phyloP scores from a whole-genome alignment of 2,888 invertebrate species.

The Cephalotes varians region DNA sequence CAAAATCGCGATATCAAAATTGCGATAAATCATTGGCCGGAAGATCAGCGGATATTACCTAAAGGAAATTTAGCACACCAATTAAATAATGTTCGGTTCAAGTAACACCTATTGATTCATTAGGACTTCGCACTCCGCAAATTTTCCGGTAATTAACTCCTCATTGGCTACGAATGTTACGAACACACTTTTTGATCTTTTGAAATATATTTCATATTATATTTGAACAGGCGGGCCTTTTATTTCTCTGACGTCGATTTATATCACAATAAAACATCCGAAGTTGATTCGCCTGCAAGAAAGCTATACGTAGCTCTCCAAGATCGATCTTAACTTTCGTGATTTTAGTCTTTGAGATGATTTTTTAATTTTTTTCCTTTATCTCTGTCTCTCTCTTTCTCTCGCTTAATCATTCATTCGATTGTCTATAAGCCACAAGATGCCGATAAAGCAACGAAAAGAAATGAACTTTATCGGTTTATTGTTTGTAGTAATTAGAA shows the following conservation, averaged over 20 bases:
- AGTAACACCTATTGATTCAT: not conserved
- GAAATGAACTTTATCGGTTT: slow-evolving; percentile 9
- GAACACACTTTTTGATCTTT: not conserved
- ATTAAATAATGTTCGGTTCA: not conserved
- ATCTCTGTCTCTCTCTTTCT: not conserved
- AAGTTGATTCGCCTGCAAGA: slow-evolving; percentile 31
- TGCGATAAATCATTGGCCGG: not conserved
- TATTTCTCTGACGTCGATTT: slow-evolving; percentile 24
- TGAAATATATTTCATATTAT: slow-evolving; percentile 1
- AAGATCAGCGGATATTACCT: not conserved
- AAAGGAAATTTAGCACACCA: not conserved
- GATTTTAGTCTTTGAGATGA: slow-evolving; percentile 22
- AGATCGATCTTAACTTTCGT: slow-evolving; percentile 15
- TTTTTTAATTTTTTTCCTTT: not conserved
- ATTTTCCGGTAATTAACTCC: not conserved
- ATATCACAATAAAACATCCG: slow-evolving; percentile 7
- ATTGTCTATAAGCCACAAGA: slow-evolving; percentile 8
- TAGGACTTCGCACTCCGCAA: not conserved
- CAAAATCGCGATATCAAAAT: not conserved
- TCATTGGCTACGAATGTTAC: not conserved
- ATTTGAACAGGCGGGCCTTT: slow-evolving; percentile 16
- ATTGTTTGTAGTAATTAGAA: slow-evolving; percentile 10
- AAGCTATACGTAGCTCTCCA: not conserved
- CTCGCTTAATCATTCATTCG: not conserved
- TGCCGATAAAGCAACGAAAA: not conserved